These are phyloP conservation scores for Brachyistius frenatus DNA, from an alignment of 2,113 vertebrate genomes.

Conservation along the genomic window DNA sequence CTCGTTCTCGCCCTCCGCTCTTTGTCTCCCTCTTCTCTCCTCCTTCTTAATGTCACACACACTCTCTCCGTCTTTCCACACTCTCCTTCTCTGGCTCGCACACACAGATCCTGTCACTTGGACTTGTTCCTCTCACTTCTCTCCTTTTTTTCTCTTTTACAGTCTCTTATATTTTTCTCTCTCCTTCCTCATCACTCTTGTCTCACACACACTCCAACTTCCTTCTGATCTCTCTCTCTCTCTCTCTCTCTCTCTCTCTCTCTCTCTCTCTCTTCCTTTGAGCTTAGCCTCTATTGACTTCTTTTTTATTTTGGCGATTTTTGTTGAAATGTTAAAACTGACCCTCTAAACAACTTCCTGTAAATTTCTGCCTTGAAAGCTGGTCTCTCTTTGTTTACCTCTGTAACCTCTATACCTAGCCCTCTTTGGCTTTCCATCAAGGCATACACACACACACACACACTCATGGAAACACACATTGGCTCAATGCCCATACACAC, in stretches of 20 bases:
- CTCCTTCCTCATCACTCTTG: neutral
- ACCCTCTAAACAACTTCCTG: constrained; percentile 9
- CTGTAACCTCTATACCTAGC: constrained; percentile 64
- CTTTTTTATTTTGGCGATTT: constrained; percentile 9
- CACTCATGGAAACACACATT: constrained; percentile 34
- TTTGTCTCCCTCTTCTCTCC: too few relatives aligned
- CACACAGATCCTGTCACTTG: constrained; percentile 7
- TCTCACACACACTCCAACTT: constrained; percentile 1
- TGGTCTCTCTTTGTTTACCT: constrained; percentile 57
- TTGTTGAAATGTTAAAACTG: constrained; percentile 39
- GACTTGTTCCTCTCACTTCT: too few relatives aligned
- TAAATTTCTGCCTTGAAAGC: constrained; percentile 24
- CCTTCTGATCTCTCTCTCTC: constrained; percentile 9
- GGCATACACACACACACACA: constrained; percentile 26
- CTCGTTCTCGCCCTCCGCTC: neutral
- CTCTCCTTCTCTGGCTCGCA: constrained; percentile 15
- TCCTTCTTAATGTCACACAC: constrained; percentile 16
- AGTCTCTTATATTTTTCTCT: neutral
- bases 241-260: neutral
- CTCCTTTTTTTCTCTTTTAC: neutral
- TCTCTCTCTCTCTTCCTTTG: constrained; percentile 5
- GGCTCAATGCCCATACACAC: constrained; percentile 61
- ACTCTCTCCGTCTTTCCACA: constrained; percentile 13
- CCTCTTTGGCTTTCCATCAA: constrained; percentile 59
- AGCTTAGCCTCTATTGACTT: constrained; percentile 51